Conservation (phyloP, 2,113 vertebrate species). For the Ictalurus furcatus region DNA sequence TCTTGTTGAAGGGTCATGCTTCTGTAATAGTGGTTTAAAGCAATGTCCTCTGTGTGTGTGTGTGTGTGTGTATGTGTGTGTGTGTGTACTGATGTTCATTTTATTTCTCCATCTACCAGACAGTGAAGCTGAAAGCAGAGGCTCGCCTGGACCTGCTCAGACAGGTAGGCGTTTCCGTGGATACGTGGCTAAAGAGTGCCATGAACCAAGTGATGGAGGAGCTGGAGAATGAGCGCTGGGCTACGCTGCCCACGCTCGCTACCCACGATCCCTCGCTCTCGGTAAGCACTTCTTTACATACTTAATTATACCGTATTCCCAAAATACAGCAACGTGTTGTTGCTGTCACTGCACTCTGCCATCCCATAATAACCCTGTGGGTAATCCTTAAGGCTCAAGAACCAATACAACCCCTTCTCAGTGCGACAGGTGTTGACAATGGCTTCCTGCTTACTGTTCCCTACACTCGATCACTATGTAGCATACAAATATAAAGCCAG, state of each 20-base stretch:
- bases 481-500: background rate
- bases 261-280: constrained; percentile 87
- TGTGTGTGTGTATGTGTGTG: background rate
- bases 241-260: constrained; percentile 78
- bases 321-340: background rate
- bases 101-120: constrained; percentile 68
- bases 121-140: constrained; percentile 93
- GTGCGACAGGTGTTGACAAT: background rate
- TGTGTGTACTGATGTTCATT: background rate
- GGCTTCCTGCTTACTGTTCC: background rate
- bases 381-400: background rate
- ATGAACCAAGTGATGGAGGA: constrained; percentile 99
- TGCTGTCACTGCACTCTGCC: background rate
- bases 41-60: too few species aligned
- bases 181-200: constrained; percentile 95
- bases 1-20: background rate
- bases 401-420: background rate
- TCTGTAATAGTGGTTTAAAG: background rate
- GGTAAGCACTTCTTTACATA: constrained; percentile 75
- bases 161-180: constrained; percentile 95
- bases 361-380: background rate
- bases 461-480: background rate
- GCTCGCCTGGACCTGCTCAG: constrained; percentile 91
- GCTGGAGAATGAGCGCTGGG: constrained; percentile 96
- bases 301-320: background rate